Conservation (phyloP, 2,113 vertebrate species). For the Syngnathus typhle region DNA sequence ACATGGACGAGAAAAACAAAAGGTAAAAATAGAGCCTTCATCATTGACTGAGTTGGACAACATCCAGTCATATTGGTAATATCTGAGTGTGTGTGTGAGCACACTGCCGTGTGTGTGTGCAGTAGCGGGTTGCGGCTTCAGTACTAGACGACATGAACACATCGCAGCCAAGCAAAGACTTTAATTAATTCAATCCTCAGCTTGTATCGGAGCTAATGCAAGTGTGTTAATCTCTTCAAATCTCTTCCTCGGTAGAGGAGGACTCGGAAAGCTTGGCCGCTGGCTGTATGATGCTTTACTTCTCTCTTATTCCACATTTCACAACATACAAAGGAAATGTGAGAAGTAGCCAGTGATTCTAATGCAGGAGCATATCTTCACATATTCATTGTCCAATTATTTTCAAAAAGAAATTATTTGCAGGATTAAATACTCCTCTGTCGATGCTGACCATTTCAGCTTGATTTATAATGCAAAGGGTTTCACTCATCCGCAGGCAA, state of each 20-base stretch:
- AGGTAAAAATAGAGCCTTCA: conserved; percentile 62
- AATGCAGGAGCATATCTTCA: conserved; percentile 29
- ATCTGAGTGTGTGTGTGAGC: not conserved
- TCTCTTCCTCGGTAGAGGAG: conserved; percentile 67
- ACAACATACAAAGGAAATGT: conserved; percentile 29
- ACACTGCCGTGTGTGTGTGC: not conserved
- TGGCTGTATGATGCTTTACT: conserved; percentile 67
- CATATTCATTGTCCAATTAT: conserved; percentile 28
- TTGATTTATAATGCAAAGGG: conserved; percentile 3
- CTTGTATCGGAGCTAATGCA: conserved; percentile 68
- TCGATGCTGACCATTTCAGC: conserved; percentile 2
- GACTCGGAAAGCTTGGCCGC: conserved; percentile 69
- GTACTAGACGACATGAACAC: conserved; percentile 55
- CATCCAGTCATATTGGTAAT: conserved; percentile 56
- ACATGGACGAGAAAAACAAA: conserved; percentile 42
- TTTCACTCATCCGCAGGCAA: not conserved
- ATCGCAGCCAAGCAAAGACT: conserved; percentile 59
- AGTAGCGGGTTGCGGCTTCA: conserved; percentile 42
- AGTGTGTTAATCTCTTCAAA: conserved; percentile 74
- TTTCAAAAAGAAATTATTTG: conserved; percentile 3
- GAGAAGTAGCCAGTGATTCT: conserved; percentile 24
- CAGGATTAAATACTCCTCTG: conserved; percentile 13
- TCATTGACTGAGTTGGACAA: conserved; percentile 49
- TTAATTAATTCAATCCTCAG: conserved; percentile 76
- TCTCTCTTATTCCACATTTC: conserved; percentile 54